Conservation (phyloP, 2,113 vertebrate species). For the Dasyurus viverrinus region DNA sequence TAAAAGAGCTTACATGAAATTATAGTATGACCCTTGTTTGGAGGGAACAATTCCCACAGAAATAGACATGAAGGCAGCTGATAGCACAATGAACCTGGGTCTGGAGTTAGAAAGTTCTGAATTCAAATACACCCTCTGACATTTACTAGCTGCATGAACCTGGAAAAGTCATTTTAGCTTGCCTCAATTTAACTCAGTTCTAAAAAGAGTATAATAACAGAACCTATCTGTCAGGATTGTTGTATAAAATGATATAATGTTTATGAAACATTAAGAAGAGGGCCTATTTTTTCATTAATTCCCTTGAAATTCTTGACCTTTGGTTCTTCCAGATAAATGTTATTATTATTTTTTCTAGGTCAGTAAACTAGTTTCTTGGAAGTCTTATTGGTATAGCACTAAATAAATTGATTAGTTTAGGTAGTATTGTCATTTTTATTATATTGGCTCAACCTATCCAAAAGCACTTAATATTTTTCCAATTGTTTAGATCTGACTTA, state of each 20-base stretch:
- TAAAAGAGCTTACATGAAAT: background rate
- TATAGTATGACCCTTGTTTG: background rate
- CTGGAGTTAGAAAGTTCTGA: background rate
- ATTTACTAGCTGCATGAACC: background rate
- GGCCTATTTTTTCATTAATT: background rate
- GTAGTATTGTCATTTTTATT: no score
- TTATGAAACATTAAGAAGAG: background rate
- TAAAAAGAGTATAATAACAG: background rate
- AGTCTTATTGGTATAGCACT: no score
- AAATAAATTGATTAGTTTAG: no score
- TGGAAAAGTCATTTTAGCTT: background rate
- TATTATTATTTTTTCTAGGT: no score
- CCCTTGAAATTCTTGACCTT: no score
- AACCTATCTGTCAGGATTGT: background rate
- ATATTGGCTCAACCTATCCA: no score
- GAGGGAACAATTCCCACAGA: background rate
- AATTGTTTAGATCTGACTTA: no score
- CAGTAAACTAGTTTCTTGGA: no score
- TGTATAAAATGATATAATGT: background rate
- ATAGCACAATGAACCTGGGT: background rate
- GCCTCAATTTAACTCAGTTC: background rate
- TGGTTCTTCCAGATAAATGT: no score
- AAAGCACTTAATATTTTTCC: no score
- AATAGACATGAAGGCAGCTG: background rate
- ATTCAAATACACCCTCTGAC: background rate